These are phyloP conservation scores for Elaphurus davidianus DNA, from an alignment of 2,113 vertebrate genomes.

Conservation along the genomic window DNA sequence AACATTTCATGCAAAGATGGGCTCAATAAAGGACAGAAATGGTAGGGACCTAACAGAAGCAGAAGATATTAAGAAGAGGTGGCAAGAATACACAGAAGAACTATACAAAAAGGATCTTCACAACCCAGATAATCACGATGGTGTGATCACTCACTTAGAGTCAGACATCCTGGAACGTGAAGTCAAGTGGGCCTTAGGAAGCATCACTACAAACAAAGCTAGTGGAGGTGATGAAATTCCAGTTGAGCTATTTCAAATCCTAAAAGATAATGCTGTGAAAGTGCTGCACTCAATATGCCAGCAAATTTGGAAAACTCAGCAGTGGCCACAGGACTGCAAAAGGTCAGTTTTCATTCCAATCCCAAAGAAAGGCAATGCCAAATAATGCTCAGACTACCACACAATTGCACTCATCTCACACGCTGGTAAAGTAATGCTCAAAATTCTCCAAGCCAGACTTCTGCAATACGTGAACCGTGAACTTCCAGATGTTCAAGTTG, in stretches of 20 bases:
- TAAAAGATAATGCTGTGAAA: not conserved
- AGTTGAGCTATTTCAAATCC: not conserved
- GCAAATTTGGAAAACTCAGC: not conserved
- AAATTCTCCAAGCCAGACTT: not conserved
- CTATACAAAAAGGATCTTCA: not conserved
- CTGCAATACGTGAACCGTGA: not conserved
- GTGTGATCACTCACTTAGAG: not conserved
- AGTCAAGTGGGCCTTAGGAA: not conserved
- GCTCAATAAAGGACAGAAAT: not conserved
- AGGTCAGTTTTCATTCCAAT: not conserved
- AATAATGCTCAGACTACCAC: fast-evolving
- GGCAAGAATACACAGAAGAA: not conserved
- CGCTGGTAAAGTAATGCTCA: not conserved
- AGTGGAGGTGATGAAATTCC: not conserved
- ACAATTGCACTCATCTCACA: not conserved
- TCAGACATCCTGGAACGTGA: not conserved
- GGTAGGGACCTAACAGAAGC: not conserved
- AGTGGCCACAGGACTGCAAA: not conserved
- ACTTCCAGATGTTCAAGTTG: not conserved
- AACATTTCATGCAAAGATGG: not conserved
- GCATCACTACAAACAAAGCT: not conserved
- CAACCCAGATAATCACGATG: not conserved
- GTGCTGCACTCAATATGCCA: not conserved
- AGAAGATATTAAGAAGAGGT: not conserved
- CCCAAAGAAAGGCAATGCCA: not conserved